Evolutionary conservation across 2,888 invertebrate genomes (phyloP).

Genomic region (Erynnis tages): DNA sequence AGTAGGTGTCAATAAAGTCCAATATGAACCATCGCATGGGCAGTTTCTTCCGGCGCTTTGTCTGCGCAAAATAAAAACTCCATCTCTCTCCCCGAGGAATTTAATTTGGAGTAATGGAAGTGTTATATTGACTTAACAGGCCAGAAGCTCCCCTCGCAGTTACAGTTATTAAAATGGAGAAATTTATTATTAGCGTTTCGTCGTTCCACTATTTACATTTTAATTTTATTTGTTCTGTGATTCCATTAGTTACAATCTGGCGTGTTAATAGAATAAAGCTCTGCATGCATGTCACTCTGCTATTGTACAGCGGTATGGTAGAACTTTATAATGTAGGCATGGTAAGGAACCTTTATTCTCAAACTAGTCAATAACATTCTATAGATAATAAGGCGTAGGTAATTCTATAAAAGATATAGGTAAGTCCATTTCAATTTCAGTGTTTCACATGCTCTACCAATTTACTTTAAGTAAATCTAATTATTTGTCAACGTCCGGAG

Average conservation of each 20-base stretch:
- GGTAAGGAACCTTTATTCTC: too few relatives aligned
- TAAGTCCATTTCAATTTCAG: too few relatives aligned
- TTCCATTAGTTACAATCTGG: constrained; percentile 76
- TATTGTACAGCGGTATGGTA: neutral
- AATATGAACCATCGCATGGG: constrained; percentile 40
- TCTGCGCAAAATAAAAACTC: constrained; percentile 76
- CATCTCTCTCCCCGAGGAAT: constrained; percentile 79
- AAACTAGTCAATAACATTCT: too few relatives aligned
- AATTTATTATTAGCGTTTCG: constrained; percentile 80
- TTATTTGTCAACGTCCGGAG: too few relatives aligned
- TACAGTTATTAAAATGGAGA: constrained; percentile 82
- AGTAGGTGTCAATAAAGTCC: constrained; percentile 14
- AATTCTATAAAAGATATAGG: too few relatives aligned
- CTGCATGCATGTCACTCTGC: neutral
- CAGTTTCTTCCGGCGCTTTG: constrained; percentile 64
- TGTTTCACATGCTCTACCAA: too few relatives aligned
- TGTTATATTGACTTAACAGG: constrained; percentile 82
- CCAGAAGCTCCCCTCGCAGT: constrained; percentile 77
- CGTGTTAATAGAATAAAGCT: constrained; percentile 66
- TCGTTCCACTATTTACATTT: constrained; percentile 79
- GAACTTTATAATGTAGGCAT: too few relatives aligned
- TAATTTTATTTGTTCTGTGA: constrained; percentile 81
- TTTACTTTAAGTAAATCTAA: too few relatives aligned
- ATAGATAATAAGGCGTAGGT: too few relatives aligned
- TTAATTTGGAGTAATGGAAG: constrained; percentile 82